Base-by-base conservation (phyloP, 2,888 invertebrate genomes). In the Invenusta paracnida region DNA sequence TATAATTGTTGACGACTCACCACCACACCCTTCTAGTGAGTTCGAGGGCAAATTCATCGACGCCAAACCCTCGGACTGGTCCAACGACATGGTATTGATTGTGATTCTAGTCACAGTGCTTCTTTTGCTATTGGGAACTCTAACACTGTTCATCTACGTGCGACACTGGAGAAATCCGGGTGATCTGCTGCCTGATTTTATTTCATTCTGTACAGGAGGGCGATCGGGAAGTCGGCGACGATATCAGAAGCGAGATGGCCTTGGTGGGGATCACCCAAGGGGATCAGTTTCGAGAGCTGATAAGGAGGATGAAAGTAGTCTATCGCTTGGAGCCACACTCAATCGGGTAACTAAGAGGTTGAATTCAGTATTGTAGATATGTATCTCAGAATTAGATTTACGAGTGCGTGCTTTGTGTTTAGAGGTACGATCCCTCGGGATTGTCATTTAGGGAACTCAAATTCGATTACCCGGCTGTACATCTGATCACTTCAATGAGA, bases 121-220 rank as follows among this genome's bases (percentile, higher is more conserved):
- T 2, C 66, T 86, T 11, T 66, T 86, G 1, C 85, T 86, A 17
- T 27, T 86, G 30, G 67, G 66, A 28, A 86, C 67, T 5, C 66
- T 86, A 29, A 27, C 85, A n/a, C 66, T 86, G 25, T 67, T 86
- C n/a, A 27, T 85, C 27, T 86, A 86, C 28, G 85, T 86, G 73
- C 29, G 86, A 67, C 86, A 86, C 30, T 86, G 86, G 48, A n/a
- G 81, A n/a, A 27, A 85, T 25, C 30, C 85, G 67, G 30, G 30
- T 17, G 86, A 86, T 5, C 30, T 86, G 67, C 73, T 86, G 5
- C 86, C 86, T 1, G 86, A 86, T 29, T 67, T 86, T 27, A 66
- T 86, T 29, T 67, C 28, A 23, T 30, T 86, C 29, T 86, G 86
- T 84, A 81, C 73, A 5, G 73, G 73, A 23, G 73, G 73, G 27